Evolutionary conservation across 2,888 invertebrate species (phyloP).

Genomic region (Drosophila silvestris): DNA sequence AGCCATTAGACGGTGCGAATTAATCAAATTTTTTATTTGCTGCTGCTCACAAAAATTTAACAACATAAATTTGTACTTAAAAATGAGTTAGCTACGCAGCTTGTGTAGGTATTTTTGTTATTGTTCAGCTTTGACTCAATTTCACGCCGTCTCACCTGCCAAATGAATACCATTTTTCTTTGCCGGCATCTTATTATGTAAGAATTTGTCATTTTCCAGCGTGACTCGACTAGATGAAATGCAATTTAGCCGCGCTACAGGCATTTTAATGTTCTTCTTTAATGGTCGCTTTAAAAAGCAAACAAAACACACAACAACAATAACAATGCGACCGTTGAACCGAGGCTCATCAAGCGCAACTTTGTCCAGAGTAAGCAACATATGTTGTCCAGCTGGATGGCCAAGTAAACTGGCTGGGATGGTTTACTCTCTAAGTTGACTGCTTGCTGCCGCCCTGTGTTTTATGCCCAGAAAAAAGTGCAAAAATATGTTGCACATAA

Average conservation of each 20-base stretch:
- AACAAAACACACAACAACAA: constrained; percentile 10
- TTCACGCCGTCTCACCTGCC: constrained; percentile 75
- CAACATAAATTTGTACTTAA: constrained; percentile 84
- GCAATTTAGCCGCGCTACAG: constrained; percentile 63
- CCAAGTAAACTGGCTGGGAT: constrained; percentile 25
- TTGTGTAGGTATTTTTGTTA: constrained; percentile 19
- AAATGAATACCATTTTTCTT: constrained; percentile 76
- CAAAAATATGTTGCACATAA: constrained; percentile 83
- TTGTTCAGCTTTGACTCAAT: constrained; percentile 54
- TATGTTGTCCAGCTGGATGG: constrained; percentile 66
- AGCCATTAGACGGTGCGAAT: constrained; percentile 78
- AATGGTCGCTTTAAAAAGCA: constrained; percentile 44
- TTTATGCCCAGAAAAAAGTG: constrained; percentile 56
- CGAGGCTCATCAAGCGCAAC: constrained; percentile 46
- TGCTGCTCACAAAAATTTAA: constrained; percentile 48
- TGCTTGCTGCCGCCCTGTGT: constrained; percentile 8
- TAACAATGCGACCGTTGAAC: constrained; percentile 10
- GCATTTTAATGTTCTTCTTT: constrained; percentile 74
- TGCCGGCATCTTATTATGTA: constrained; percentile 68
- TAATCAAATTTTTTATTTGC: constrained; percentile 77
- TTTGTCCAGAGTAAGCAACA: constrained; percentile 55
- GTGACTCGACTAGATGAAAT: constrained; percentile 70
- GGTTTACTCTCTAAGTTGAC: constrained; percentile 36
- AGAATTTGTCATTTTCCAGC: constrained; percentile 78
- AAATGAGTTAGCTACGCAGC: constrained; percentile 80